Evolutionary conservation across 2,113 vertebrate species (phyloP), one percentile per base, ranked within the genome.

Genomic region (Ophiodon elongatus): DNA sequence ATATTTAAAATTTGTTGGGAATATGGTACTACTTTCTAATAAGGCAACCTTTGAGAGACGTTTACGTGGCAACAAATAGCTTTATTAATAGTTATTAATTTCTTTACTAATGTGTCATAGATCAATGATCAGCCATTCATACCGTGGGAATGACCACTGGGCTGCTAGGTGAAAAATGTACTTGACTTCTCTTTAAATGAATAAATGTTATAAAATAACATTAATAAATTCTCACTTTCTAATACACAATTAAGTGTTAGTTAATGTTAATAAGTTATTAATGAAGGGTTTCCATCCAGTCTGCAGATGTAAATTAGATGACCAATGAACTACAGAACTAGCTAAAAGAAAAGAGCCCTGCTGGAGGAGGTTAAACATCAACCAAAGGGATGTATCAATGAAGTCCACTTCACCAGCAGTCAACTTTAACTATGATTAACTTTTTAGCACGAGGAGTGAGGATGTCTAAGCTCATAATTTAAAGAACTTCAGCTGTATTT

Each of bases 401-500:
- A 29, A n/a, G 21, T 54, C 25, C 54, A 57, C n/a, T 57, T 57
- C 25, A 5, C n/a, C 54, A 57, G n/a, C 54, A 27, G 54, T 2
- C 13, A 60, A 27, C 15, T 52, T 65, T 23, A 56, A 27, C 39
- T 31, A 25, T 45, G 5, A 66, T 35, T 3, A 35, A 63, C 33
- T 7, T 68, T 70, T 67, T 29, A 50, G 10, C 17, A 13, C 19
- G 39, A 33, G 14, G 14, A 47, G 10, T 69, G 62, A 81, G 15
- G 33, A 73, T 17, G 1, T 56, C n/a, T 4, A 47, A 33, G 35
- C 23, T 17, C 33, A 9, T 56, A 19, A 56, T 66, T 56, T 31
- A 50, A 65, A 76, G 13, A 79, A 33, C 39, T 76, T 68, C 63
- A 76, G 82, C 59, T 37, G 25, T 23, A 4, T 68, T 73, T 45